These are phyloP conservation scores for Stomorhina lunata DNA, from an alignment of 2,888 invertebrate genomes.

Conservation along the genomic window DNA sequence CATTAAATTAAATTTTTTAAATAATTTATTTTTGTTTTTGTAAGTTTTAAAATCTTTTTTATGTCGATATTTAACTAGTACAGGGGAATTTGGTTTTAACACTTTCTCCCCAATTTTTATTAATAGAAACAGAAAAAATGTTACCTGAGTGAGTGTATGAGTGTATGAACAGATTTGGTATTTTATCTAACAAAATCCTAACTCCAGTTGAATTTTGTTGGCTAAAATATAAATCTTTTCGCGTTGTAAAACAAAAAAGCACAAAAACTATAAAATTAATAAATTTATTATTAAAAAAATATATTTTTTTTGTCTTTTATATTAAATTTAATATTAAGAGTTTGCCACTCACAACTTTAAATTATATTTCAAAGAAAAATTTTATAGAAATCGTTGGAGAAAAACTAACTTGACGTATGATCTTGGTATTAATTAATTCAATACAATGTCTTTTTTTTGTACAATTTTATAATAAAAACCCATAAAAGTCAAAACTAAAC, in stretches of 20 bases:
- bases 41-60: conserved; percentile 5
- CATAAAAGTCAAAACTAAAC: conserved; percentile 49
- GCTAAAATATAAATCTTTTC: conserved; percentile 37
- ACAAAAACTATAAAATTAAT: conserved; percentile 13
- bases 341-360: conserved; percentile 25
- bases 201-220: conserved; percentile 21
- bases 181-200: conserved; percentile 9
- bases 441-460: conserved; percentile 47
- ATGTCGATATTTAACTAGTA: conserved; percentile 3
- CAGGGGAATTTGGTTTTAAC: conserved; percentile 9
- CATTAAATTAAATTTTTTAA: neutral
- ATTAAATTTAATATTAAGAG: neutral
- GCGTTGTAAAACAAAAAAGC: conserved; percentile 18
- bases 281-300: conserved; percentile 38
- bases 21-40: conserved; percentile 22
- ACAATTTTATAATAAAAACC: conserved; percentile 46
- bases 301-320: neutral
- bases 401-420: conserved; percentile 38
- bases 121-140: neutral
- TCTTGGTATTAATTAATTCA: conserved; percentile 61
- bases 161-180: conserved; percentile 22
- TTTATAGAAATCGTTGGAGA: conserved; percentile 8
- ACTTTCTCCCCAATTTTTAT: conserved; percentile 54
- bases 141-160: neutral
- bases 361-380: conserved; percentile 25